Base-by-base conservation (phyloP, 2,888 invertebrate species). In the Tetropium fuscum region DNA sequence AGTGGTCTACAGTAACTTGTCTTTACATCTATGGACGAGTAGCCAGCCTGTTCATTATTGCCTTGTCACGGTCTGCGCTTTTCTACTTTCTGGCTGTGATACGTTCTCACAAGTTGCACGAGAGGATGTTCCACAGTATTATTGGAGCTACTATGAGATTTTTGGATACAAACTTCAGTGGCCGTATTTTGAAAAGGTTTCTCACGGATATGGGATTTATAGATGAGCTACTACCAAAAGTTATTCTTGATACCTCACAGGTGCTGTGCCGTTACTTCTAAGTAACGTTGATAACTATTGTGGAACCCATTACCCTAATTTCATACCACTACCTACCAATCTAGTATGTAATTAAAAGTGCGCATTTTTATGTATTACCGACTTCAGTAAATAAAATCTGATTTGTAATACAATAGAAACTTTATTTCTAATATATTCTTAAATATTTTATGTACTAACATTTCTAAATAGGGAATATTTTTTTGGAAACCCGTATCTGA, bases 101-200 rank as follows among this genome's bases (percentile, higher is more conserved):
- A 2, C 87, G 92, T 0, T 91, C 92, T 0, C 85, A 85, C 60
- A 86, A 84, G 19, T 83, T 93, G 0, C 93, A 94, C 78, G 86
- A 90, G 74, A 80, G 69, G 6, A 91, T 93, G 90, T 92, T 93
- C 77, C 81, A 83, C 60, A 81, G 83, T 32, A 84, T 88, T 60
- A 73, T 82, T 10, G 74, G 74, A 22, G 83, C 87, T 0, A 83
- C 85, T 0, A 87, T 90, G 82, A 77, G 85, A 53, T 95, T 95
- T 80, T 96, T 94, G 76, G 93, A 95, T 73, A 89, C 88, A 0
- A 95, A 95, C 79, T 93, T 94, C 1, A 87, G 90, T 69, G 91
- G 92, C 22, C 84, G 91, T 48, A 92, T 95, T 64, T 83, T 95
- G 40, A 91, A 91, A 64, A 72, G 94, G 64, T 94, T 95, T 74